Evolutionary conservation across 2,888 invertebrate species (phyloP), one percentile per base, ranked within the genome.

Genomic region (Conistra vaccinii): DNA sequence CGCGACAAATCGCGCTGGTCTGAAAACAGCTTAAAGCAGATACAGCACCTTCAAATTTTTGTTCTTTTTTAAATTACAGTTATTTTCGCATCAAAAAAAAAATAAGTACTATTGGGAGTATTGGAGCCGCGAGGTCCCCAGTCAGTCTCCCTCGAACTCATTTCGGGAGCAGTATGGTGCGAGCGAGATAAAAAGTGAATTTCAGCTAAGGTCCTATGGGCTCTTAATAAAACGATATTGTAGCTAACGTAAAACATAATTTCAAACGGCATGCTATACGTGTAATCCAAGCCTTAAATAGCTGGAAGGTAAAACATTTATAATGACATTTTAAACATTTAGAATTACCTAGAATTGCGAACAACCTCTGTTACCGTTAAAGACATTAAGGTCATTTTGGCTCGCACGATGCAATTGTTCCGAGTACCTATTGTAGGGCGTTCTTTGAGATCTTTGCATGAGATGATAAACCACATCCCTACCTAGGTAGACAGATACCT

Each of bases 321-420:
- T 81, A 70, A 83, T 69, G 80, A 66, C 68, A 69, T 83, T 81
- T 83, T 73, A 73, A 81, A 73, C 73, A 63, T 73, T 62, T 61
- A 63, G 70, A 79, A 81, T 81, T 73, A 67, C 69, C 58, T 51
- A 69, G 77, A 65, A 71, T 74, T 80, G 80, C 35, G 63, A 65
- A 81, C 57, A 69, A 78, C 39, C 69, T 69, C 51, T 51, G 63
- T 65, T 73, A 79, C 82, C 69, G 76, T 69, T 72, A 73, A 20
- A 73, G 48, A 60, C 68, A 80, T 81, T 82, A 84, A 78, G 84
- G 69, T 78, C 78, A 85, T 87, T 88, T 86, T 87, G 68, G 85
- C 85, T 84, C 83, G 87, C 78, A 84, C 84, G 78, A 72, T 75
- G 26, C 76, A 73, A 80, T 75, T 82, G 85, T 84, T 65, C 66